Base-by-base conservation (phyloP, 2,797 vertebrate species). In the Cheirogaleus major region DNA sequence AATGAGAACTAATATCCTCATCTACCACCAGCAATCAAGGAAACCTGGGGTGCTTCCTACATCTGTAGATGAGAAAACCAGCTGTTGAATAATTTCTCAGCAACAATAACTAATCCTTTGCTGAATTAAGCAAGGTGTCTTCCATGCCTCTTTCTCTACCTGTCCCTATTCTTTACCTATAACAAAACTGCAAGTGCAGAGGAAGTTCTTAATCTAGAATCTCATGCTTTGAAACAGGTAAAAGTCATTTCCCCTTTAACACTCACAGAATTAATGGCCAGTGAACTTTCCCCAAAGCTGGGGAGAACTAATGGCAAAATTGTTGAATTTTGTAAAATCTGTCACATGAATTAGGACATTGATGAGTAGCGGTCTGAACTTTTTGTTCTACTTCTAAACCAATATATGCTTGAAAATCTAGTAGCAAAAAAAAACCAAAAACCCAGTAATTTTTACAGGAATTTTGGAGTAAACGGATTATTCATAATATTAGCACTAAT, bases 401-500 rank as follows among this genome's bases (percentile, higher is more conserved):
- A 76, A 43, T 45, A 48, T 23, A 32, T 52, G 11, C 52, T 93
- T 94, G 50, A 91, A 97, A 95, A 57, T 80, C n/a, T 50, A 90
- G 38, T 69, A 82, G 55, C 55, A 88, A 57, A 50, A 67, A 25
- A 59, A 48, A 10, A 61, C n/a, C n/a, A 48, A 18, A 0, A 50
- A 50, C 4, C 10, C 45, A 80, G 55, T 72, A 79, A 81, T 32
- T 92, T 96, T 81, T 89, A 50, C 32, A 89, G 35, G 95, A 70
- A 65, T 72, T 81, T 96, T 83, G 52, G 22, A 95, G 63, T 35
- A 93, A 95, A 72, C 59, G 20, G 38, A 84, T 96, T 86, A 91
- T 91, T 91, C 91, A 91, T 93, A 94, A 73, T 93, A 89, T 89
- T 89, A 84, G 13, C 52, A 63, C 45, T 88, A 85, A 95, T 87